Base-by-base conservation (phyloP, 2,888 invertebrate species). In the Macaria notata region DNA sequence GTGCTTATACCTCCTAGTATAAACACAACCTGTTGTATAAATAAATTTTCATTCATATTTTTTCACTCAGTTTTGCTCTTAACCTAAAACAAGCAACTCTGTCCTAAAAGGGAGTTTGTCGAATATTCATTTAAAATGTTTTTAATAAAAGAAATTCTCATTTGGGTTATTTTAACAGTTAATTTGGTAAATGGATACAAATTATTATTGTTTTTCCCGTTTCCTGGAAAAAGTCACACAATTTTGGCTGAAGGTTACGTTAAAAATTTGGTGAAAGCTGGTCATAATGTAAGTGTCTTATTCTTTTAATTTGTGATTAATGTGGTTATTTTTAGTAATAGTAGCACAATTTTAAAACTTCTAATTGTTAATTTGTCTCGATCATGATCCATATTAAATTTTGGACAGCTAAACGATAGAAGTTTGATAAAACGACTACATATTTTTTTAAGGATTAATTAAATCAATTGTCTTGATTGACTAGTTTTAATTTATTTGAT, bases 201-300 rank as follows among this genome's bases (percentile, higher is more conserved):
- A 59, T 65, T 79, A 19, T 61, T 80, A 3, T 67, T 77, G 19
- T 69, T 72, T 29, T 78, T 78, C 8, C 74, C 80, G 0, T 62
- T 71, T 33, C 73, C 77, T 0, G 70, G 69, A 0, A 71, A 60
- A 54, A 79, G 79, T 52, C 78, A 79, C 42, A 58, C 62, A 0
- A 78, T 71, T 43, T 62, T 80, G 31, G 78, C 71, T 8, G 64
- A 71, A 29, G 79, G 75, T 4, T 71, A 67, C 36, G 73, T 76
- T 3, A 68, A 63, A 6, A 66, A 72, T 65, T 65, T 81, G 4
- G 33, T 78, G 41, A 64, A 67, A 0, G 78, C 76, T 55, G 79
- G 78, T 1, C 78, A 80, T 68, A 72, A 79, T 70, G 79, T 80
- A 42, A 64, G 63, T 59, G 45, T 8, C 9, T 8, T 33, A 33